Evolutionary conservation across 2,113 vertebrate genomes (phyloP), one percentile per base, ranked within the genome.

Genomic region (Notothenia rossii): DNA sequence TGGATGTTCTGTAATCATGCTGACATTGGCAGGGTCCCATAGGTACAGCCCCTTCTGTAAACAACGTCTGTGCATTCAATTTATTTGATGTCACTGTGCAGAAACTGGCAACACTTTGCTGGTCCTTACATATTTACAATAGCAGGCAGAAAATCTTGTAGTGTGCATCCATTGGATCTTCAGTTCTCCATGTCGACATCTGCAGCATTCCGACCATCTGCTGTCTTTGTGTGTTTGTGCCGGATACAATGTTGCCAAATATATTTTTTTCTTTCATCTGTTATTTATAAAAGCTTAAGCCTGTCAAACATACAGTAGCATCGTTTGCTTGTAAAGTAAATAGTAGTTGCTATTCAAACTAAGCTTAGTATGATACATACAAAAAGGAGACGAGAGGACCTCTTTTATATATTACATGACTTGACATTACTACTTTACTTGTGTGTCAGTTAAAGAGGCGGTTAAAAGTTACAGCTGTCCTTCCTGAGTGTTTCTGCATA

Each of bases 1-100:
- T 84, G 61, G 59, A 59, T 81, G 83, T 83, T 62, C 59, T 73
- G 55, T 79, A 82, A 84, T 80, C 61, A 71, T 25, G 29, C 71
- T 81, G 63, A 84, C 73, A 83, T 43, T 83, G 50, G 46, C 53
- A 20, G 43, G 46, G 60, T 69, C 80, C 72, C 18, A 10, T 61
- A 18, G 29, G 43, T 79, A 51, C 58, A 81, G 73, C 1, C 36
- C 14, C 33, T 17, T 77, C 45, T 69, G 53, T 59, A 83, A 83
- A 73, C 61, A 86, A 72, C 81, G 56, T 51, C 15, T 56, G 54
- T 61, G 70, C 56, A 74, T 76, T 75, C 22, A 53, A 20, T 82
- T 82, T 62, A 59, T 86, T 75, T 55, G 29, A 68, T 79, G 67
- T 71, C 67, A 61, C 33, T 63, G 55, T 50, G 25, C 54, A 51